A percentile compares a stretch with the other conserved stretches of the same genome.
These are phyloP conservation scores for Cepaea hortensis DNA, from an alignment of 2,888 invertebrate genomes.

Conservation along the genomic window DNA sequence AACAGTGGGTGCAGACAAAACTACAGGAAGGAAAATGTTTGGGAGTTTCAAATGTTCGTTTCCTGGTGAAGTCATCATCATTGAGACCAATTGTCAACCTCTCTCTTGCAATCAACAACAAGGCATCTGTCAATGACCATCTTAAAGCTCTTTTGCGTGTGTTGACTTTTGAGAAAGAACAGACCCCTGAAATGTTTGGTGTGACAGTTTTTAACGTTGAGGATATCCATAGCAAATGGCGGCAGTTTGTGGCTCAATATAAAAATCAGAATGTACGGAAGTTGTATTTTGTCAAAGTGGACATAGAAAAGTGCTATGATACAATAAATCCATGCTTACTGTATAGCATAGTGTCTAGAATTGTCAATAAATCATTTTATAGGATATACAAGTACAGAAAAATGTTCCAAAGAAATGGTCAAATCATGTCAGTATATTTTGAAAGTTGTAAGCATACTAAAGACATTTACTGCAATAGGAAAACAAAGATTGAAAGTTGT, in stretches of 20 bases:
- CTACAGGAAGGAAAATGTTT: conserved; percentile 58
- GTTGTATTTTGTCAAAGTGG: conserved; percentile 72
- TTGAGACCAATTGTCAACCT: conserved; percentile 71
- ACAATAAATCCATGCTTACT: conserved; percentile 66
- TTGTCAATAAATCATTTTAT: conserved; percentile 56
- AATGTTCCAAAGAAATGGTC: background rate
- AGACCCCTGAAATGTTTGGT: conserved; percentile 33
- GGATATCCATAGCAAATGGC: conserved; percentile 26
- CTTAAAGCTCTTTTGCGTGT: conserved; percentile 60
- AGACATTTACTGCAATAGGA: background rate
- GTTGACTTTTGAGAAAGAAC: conserved; percentile 58
- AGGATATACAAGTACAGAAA: conserved; percentile 24
- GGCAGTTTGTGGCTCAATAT: background rate
- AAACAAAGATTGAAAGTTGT: background rate
- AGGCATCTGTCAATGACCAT: conserved; percentile 63
- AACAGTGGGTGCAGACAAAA: conserved; percentile 52
- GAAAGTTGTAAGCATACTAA: background rate
- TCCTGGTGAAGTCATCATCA: conserved; percentile 68
- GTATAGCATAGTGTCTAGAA: conserved; percentile 58
- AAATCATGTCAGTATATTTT: background rate
- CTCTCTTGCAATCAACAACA: conserved; percentile 52
- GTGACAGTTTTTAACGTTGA: conserved; percentile 20
- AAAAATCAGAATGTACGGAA: background rate
- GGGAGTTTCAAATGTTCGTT: conserved; percentile 66
- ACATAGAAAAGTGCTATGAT: conserved; percentile 71